phyloP scores from a whole-genome alignment of 2,113 vertebrate genomes.

The Sphyrna mokarran region DNA sequence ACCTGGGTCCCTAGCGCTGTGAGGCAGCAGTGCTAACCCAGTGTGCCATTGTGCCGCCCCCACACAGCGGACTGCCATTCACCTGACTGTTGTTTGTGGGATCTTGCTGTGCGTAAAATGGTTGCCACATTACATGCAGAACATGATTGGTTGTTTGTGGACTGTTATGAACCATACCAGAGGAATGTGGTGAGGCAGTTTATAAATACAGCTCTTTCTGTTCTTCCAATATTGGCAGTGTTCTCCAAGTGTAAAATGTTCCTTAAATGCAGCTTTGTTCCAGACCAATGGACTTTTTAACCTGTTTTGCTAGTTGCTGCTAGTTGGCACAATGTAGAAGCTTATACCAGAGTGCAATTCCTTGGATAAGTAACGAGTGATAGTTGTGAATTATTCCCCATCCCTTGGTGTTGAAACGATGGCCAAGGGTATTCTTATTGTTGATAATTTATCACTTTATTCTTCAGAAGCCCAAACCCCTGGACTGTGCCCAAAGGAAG shows the following conservation, averaged over 20 bases:
- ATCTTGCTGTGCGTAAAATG: too few species aligned
- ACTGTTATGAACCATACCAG: not conserved
- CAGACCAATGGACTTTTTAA: not conserved
- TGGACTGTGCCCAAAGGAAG: too few species aligned
- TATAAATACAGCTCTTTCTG: not conserved
- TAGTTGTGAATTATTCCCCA: not conserved
- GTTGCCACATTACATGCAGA: too few species aligned
- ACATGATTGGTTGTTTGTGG: not conserved
- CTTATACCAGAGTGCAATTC: not conserved
- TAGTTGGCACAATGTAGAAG: not conserved
- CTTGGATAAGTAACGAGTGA: not conserved
- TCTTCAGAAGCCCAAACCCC: too few species aligned
- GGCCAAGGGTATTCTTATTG: not conserved
- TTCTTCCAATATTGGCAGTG: not conserved
- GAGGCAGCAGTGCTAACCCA: too few species aligned
- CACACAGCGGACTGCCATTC: not conserved
- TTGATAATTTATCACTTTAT: too few species aligned
- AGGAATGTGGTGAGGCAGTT: not conserved
- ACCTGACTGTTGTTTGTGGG: not conserved
- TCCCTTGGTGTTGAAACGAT: not conserved
- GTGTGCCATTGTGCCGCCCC: too few species aligned
- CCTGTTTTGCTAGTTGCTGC: not conserved
- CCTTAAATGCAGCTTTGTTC: not conserved
- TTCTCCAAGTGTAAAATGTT: not conserved
- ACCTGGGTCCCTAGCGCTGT: too few species aligned